phyloP scores from a whole-genome alignment of 1,140 invertebrate genomes.

The Subanguina moxae region DNA sequence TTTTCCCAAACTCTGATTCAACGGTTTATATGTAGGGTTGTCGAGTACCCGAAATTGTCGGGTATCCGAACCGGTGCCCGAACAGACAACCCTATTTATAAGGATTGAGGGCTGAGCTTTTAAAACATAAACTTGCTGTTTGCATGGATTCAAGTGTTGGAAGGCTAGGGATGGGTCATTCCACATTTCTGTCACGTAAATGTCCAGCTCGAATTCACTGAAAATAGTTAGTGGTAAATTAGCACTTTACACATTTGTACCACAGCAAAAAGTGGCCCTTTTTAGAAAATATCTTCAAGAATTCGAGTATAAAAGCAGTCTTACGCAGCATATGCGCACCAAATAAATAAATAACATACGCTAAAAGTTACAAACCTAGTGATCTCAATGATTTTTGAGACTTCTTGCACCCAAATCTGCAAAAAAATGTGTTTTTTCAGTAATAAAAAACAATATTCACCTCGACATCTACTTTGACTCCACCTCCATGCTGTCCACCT shows the following conservation, averaged over 20 bases:
- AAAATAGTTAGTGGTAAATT: too few species aligned
- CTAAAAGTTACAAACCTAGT: slow-evolving; percentile 25
- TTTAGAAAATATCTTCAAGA: too few species aligned
- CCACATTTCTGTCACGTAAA: slow-evolving; percentile 60
- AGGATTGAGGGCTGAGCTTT: too few species aligned
- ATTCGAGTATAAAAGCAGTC: too few species aligned
- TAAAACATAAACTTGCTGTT: slow-evolving; percentile 48
- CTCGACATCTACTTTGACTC: slow-evolving; percentile 55
- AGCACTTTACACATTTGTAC: too few species aligned
- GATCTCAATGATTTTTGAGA: slow-evolving; percentile 59
- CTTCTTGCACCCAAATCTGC: slow-evolving; percentile 59
- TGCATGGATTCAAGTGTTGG: slow-evolving; percentile 58
- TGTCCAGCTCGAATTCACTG: slow-evolving; percentile 56
- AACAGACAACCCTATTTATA: too few species aligned
- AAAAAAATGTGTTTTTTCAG: neutral
- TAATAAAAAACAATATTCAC: slow-evolving; percentile 17
- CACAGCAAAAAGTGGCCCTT: too few species aligned
- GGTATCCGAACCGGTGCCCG: too few species aligned
- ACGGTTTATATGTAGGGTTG: neutral
- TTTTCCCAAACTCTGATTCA: too few species aligned
- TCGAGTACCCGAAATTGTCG: too few species aligned
- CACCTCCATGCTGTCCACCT: slow-evolving; percentile 39
- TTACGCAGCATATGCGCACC: too few species aligned
- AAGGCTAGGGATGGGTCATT: slow-evolving; percentile 52
- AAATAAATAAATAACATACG: too few species aligned